Conservation (phyloP, 2,113 vertebrate genomes). For the Elgaria multicarinata region DNA sequence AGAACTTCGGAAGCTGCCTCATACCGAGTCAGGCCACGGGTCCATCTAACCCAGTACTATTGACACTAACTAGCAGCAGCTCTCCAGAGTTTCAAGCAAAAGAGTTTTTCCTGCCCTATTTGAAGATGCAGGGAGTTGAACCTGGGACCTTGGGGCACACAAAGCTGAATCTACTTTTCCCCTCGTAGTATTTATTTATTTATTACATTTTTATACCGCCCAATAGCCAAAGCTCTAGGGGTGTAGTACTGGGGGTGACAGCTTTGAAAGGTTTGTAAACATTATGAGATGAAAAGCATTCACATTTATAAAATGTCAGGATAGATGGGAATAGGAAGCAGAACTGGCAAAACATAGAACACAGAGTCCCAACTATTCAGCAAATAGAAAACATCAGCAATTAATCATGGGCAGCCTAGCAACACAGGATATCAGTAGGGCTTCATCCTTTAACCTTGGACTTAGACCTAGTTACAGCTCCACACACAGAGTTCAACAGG, state of each 20-base stretch:
- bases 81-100: no score
- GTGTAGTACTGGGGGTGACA: background rate
- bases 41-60: no score
- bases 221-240: no score
- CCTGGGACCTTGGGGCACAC: no score
- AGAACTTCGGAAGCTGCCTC: background rate
- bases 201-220: no score
- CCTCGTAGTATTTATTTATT: no score
- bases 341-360: background rate
- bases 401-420: background rate
- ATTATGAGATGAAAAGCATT: background rate
- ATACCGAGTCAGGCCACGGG: no score
- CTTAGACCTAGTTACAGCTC: background rate
- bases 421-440: background rate
- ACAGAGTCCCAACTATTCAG: background rate
- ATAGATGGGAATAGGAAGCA: background rate
- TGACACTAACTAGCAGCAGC: no score
- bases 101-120: no score
- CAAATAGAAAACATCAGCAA: background rate
- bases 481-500: background rate
- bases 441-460: background rate
- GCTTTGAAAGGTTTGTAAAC: background rate
- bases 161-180: background rate
- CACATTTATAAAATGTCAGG: background rate
- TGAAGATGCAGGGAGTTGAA: no score